Base-by-base conservation (phyloP, 2,797 vertebrate species). In the Spondyliosoma cantharus region DNA sequence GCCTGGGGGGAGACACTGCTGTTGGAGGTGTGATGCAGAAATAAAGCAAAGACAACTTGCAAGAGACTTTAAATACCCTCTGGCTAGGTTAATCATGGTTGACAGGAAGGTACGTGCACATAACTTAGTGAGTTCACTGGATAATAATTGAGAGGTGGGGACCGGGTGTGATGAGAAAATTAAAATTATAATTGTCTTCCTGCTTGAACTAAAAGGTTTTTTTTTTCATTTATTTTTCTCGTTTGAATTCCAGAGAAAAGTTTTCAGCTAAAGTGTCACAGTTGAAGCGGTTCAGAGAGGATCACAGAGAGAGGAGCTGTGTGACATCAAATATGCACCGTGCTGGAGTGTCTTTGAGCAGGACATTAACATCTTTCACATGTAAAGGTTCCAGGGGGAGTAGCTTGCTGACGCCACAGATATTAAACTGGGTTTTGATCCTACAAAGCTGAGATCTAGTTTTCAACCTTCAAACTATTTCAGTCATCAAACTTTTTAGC, bases 101-200 rank as follows among this genome's bases (percentile, higher is more conserved):
- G 84, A 74, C 76, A 80, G 78, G 58, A 57, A 72, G 52, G 79
- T 67, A 29, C 15, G 22, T 45, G 70, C 82, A 17, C 63, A 37
- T 72, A 78, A 78, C 56, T 84, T 67, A 68, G 43, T 19, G 56
- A 69, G 78, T 71, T 81, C 64, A 53, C 32, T 59, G 63, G 67
- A 56, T 45, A 63, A 76, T 78, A 75, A 84, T 67, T 71, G 56
- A 71, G 62, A 77, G 71, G 77, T 81, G 78, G 70, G 72, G 45
- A 65, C 59, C 3, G 2, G 27, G 43, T 59, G 71, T 62, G 78
- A 85, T 78, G 80, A 83, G 80, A 72, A 73, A 79, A 87, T 81
- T 71, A 25, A 78, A 81, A 81, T 56, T 43, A 54, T 82, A 70
- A 87, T 79, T 81, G 66, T 71, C 66, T 82, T 63, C 32, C 53